These are phyloP conservation scores for Phrixothrix hirtus DNA, from an alignment of 2,888 invertebrate species.

Conservation along the genomic window DNA sequence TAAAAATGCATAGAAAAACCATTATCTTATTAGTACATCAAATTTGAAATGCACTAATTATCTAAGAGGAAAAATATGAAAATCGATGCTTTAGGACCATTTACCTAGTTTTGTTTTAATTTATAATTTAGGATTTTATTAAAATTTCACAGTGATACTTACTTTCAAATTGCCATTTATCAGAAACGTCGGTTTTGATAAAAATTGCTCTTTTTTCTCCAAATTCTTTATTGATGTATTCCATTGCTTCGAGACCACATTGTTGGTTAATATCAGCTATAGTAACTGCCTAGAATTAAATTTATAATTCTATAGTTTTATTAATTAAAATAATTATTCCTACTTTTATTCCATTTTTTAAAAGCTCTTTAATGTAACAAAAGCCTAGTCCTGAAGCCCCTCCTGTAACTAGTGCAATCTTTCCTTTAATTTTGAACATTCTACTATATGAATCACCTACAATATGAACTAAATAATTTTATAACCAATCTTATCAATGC, in stretches of 20 bases:
- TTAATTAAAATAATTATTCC: not conserved
- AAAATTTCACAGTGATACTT: no score
- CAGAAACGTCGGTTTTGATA: constrained; percentile 71
- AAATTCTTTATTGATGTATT: constrained; percentile 63
- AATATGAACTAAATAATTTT: not conserved
- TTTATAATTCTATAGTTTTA: not conserved
- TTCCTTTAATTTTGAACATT: constrained; percentile 36
- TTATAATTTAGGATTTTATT: no score
- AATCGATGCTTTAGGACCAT: no score
- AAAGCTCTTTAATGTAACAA: constrained; percentile 54
- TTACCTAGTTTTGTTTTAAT: no score
- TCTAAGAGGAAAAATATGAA: no score
- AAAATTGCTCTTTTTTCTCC: constrained; percentile 69
- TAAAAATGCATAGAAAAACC: no score
- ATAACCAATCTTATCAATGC: no score
- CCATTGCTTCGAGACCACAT: constrained; percentile 63
- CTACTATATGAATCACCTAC: not conserved
- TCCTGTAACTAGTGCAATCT: constrained; percentile 57
- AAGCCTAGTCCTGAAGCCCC: constrained; percentile 62
- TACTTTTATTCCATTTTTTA: constrained; percentile 53
- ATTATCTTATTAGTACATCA: no score
- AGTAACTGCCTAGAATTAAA: constrained; percentile 29
- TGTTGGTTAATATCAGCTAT: constrained; percentile 29
- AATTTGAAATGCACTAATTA: no score
- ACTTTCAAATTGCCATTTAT: constrained; percentile 73